phyloP scores from a whole-genome alignment of 92 coral and sea anemone species.

The Parazoanthus atlanticus region DNA sequence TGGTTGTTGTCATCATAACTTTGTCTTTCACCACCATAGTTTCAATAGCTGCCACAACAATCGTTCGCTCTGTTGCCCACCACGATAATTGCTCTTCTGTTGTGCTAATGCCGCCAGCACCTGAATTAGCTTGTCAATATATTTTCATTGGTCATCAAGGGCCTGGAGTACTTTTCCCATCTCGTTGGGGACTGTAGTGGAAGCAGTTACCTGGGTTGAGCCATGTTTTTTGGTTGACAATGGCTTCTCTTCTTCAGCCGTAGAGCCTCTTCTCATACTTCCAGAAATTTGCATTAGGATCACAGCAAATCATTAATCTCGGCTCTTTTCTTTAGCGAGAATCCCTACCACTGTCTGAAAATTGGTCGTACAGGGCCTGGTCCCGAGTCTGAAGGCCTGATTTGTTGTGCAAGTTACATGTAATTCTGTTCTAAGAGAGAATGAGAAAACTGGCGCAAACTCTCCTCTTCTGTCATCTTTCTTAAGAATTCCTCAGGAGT shows the following conservation, averaged over 20 bases:
- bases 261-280: constrained; percentile 60
- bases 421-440: constrained; percentile 37
- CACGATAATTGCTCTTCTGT: constrained; percentile 26
- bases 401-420: not conserved
- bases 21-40: not conserved
- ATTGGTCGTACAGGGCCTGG: constrained; percentile 59
- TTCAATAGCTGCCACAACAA: too few species aligned
- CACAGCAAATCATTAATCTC: constrained; percentile 32
- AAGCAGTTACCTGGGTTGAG: constrained; percentile 34
- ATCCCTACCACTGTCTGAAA: constrained; percentile 60
- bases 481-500: constrained; percentile 42
- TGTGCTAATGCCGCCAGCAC: constrained; percentile 34
- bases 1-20: constrained; percentile 19
- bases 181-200: constrained; percentile 19
- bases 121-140: constrained; percentile 18
- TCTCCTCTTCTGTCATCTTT: constrained; percentile 39
- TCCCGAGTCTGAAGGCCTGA: constrained; percentile 28
- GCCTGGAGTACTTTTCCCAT: constrained; percentile 51
- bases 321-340: constrained; percentile 37
- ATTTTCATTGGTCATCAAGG: constrained; percentile 38
- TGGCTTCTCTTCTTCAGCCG: constrained; percentile 44
- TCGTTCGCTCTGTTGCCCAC: constrained; percentile 21
- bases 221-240: constrained; percentile 29
- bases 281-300: constrained; percentile 42
- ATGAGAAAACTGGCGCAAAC: constrained; percentile 41